phyloP scores from a whole-genome alignment of 2,888 invertebrate species.

The Callimorpha dominula region DNA sequence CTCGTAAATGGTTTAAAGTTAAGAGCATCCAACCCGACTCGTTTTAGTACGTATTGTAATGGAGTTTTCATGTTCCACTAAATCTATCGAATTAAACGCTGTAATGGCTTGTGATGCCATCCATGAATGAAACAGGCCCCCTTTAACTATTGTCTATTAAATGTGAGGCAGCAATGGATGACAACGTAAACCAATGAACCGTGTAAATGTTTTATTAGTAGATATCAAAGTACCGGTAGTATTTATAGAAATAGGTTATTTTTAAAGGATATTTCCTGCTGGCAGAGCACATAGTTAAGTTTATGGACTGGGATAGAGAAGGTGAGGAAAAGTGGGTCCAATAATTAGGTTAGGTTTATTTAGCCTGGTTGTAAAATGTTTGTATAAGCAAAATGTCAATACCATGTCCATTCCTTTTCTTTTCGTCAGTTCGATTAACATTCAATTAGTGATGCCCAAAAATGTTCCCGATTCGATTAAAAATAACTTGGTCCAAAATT shows the following conservation, averaged over 20 bases:
- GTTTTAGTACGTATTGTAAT: slow-evolving; percentile 6
- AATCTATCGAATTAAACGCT: slow-evolving; percentile 3
- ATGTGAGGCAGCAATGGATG: not conserved
- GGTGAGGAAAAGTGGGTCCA: not conserved
- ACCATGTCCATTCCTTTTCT: too few species aligned
- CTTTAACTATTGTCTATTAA: not conserved
- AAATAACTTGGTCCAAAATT: too few species aligned
- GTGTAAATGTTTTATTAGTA: not conserved
- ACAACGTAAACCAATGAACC: not conserved
- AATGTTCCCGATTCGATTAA: too few species aligned
- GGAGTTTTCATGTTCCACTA: slow-evolving; percentile 12
- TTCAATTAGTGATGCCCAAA: too few species aligned
- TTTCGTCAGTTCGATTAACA: too few species aligned
- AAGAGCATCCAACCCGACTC: not conserved
- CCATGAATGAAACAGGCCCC: not conserved
- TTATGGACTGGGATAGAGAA: not conserved
- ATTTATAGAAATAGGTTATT: not conserved
- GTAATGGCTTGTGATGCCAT: not conserved
- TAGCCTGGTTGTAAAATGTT: not conserved
- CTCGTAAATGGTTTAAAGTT: slow-evolving; percentile 1
- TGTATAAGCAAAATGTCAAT: not conserved
- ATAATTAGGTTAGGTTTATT: not conserved
- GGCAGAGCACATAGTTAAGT: not conserved
- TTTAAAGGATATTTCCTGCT: not conserved
- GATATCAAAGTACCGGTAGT: not conserved